Evolutionary conservation across 2,797 vertebrate genomes (phyloP), one percentile per base, ranked within the genome.

Genomic region (Antrozous pallidus): DNA sequence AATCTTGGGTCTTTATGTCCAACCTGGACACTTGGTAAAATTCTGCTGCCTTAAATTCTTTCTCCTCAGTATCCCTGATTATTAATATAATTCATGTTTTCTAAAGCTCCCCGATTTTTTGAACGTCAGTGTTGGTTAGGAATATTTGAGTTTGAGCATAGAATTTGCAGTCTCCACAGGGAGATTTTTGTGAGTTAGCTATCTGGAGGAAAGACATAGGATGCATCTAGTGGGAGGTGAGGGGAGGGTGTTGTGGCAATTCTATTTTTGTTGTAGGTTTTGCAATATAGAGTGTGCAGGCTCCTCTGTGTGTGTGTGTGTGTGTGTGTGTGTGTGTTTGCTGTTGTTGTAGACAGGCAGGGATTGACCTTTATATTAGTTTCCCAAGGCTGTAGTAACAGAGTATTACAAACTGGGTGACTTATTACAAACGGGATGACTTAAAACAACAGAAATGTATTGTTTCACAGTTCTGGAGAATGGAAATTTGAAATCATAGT

Each of bases 211-310:
- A 20, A 89, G 5, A 63, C 1, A 75, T 10, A n/a, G 5, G 5
- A n/a, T n/a, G 89, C 33, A 75, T 58, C 33, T n/a, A 31, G 26
- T 28, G 56, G 26, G 12, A 12, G 28, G 6, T 0, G 1, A 86
- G 49, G 17, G 10, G n/a, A 9, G 13, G 31, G 17, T 31, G 54
- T 8, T 31, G 4, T 26, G 11, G 36, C n/a, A 54, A 45, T 54
- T 47, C 12, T 8, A 36, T 42, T 40, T 56, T 36, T 63, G 4
- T 7, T 54, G 26, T 14, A 28, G 13, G 13, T 77, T 2, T 36
- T 61, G 3, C 22, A n/a, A 20, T 13, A 26, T 2, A 26, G 8
- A 2, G 3, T 18, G 0, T 3, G 2, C 31, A 24, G 38, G 33
- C 40, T 3, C 36, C 14, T 18, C n/a, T 2, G 8, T 49, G n/a